phyloP scores from a whole-genome alignment of 2,797 vertebrate species.

The Mico argentatus region DNA sequence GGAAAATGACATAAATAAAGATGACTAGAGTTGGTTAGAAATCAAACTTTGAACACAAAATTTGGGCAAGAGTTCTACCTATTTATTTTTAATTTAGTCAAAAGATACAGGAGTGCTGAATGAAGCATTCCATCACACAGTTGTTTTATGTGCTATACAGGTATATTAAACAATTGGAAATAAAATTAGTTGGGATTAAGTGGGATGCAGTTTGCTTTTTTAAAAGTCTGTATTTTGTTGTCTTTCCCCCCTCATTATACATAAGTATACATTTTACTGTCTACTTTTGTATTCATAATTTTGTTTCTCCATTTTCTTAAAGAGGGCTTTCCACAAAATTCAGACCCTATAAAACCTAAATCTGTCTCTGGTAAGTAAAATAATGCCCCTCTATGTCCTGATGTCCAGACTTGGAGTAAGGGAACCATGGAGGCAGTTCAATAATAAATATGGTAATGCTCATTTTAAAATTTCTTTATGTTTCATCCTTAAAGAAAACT shows the following conservation, averaged over 20 bases:
- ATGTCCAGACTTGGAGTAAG: not conserved
- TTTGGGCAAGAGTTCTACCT: not conserved
- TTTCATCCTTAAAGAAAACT: conserved; percentile 54
- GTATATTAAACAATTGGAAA: not conserved
- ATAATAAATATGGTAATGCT: conserved; percentile 55
- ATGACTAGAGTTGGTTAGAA: not conserved
- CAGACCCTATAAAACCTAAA: not conserved
- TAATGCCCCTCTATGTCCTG: not conserved
- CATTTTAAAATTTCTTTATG: conserved; percentile 55
- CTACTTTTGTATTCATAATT: not conserved
- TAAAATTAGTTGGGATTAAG: not conserved
- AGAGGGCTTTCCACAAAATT: not conserved
- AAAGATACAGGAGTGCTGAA: not conserved
- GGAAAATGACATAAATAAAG: not conserved
- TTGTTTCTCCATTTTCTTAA: not conserved
- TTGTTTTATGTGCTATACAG: not conserved
- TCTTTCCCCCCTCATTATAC: not conserved
- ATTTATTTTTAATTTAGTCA: conserved; percentile 28
- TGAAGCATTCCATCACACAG: not conserved
- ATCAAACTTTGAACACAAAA: not conserved
- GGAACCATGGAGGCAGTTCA: not conserved
- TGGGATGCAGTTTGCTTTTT: not conserved
- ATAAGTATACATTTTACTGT: not conserved
- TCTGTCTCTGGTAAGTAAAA: not conserved
- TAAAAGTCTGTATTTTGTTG: not conserved